phyloP scores from a whole-genome alignment of 2,113 vertebrate species.

The Pseudopipra pipra region DNA sequence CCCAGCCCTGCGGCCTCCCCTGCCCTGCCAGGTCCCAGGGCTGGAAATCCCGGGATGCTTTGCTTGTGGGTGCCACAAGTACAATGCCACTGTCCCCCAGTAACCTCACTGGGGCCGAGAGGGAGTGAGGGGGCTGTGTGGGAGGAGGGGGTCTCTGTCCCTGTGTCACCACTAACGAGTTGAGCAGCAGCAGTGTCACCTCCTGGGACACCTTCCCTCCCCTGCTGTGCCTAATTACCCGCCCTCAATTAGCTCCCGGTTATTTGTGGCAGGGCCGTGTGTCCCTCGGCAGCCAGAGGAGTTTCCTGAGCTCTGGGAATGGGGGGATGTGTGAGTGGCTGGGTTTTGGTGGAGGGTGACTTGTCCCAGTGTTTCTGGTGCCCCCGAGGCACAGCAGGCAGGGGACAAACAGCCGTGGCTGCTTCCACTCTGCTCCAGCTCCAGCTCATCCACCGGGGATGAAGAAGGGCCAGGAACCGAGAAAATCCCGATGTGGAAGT shows the following conservation, averaged over 20 bases:
- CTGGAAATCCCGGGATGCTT: background rate
- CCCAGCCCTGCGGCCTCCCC: fast-evolving
- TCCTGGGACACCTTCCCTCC: background rate
- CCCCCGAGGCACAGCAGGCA: fast-evolving
- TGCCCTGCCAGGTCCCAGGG: background rate
- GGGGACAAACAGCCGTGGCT: background rate
- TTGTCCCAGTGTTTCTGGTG: background rate
- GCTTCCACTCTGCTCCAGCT: background rate
- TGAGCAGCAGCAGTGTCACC: background rate
- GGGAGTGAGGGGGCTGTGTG: background rate
- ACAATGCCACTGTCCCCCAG: fast-evolving
- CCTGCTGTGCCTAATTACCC: background rate
- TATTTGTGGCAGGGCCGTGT: background rate
- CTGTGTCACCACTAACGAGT: background rate
- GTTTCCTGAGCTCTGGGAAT: background rate
- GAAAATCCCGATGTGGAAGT: background rate
- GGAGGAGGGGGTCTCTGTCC: fast-evolving
- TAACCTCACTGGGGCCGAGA: background rate
- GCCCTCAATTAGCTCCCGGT: background rate
- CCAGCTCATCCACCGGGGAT: fast-evolving
- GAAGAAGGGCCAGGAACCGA: background rate
- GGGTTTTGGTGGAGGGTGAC: background rate
- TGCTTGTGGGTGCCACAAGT: fast-evolving
- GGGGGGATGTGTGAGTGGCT: background rate
- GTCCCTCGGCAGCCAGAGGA: background rate